phyloP scores from a whole-genome alignment of 23 tunicate species.

The Halocynthia roretzi region DNA sequence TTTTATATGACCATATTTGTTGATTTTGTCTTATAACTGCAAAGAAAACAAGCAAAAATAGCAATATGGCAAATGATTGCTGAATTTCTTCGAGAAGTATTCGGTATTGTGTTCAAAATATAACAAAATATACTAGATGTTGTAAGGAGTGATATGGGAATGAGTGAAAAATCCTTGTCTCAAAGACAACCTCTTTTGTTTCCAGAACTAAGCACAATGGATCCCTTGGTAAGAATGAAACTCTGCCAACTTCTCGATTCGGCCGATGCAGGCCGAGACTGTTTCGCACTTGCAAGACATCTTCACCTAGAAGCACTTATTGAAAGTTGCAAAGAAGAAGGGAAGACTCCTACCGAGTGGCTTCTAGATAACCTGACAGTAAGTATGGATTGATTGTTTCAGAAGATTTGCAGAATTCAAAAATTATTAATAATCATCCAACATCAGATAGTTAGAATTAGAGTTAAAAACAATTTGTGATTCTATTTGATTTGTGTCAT shows the following conservation, averaged over 20 bases:
- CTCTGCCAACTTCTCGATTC: conserved; percentile 46
- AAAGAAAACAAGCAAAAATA: too few relatives aligned
- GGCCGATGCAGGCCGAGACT: conserved; percentile 38
- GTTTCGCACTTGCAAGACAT: conserved; percentile 56
- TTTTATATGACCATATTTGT: too few relatives aligned
- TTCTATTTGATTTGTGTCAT: background rate
- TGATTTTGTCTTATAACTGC: too few relatives aligned
- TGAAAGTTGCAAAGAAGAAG: background rate
- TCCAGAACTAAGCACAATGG: conserved; percentile 21
- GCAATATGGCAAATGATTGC: too few relatives aligned
- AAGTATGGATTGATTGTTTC: conserved; percentile 5
- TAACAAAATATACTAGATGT: background rate
- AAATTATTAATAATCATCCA: too few relatives aligned
- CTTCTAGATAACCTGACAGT: conserved; percentile 48
- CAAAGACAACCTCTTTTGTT: too few relatives aligned
- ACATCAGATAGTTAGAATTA: too few relatives aligned
- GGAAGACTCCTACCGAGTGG: conserved; percentile 41
- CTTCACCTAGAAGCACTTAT: conserved; percentile 18
- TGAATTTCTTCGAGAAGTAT: too few relatives aligned
- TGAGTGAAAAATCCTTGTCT: background rate
- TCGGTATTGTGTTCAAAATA: too few relatives aligned
- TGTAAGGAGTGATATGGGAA: background rate
- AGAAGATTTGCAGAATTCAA: too few relatives aligned
- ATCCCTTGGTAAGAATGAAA: conserved; percentile 21
- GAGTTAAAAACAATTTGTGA: background rate